Percentiles rank a stretch among this genome's conserved stretches.
Evolutionary conservation across 2,797 vertebrate genomes (phyloP).

Genomic region (Tragopan temminckii): DNA sequence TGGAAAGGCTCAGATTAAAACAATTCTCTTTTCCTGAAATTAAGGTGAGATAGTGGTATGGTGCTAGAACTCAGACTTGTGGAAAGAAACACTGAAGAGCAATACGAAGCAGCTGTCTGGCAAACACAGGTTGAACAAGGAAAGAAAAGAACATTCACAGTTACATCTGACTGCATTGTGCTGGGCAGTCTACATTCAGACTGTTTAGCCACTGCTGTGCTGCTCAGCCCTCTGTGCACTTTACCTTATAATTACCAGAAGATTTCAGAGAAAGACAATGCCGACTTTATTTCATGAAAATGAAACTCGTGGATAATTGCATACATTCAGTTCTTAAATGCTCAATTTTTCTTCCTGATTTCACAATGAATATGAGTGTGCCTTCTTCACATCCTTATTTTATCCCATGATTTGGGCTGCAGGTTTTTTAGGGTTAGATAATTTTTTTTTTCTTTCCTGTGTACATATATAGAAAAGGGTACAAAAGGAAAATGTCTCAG

Average conservation of each 20-base stretch:
- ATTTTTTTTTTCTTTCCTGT: background rate
- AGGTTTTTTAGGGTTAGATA: background rate
- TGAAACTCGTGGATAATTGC: background rate
- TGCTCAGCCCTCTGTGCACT: fast-evolving
- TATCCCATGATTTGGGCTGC: background rate
- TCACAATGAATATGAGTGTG: background rate
- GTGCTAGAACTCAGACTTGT: background rate
- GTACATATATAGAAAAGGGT: background rate
- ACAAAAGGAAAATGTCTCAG: background rate
- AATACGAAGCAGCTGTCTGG: fast-evolving
- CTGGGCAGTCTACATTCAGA: background rate
- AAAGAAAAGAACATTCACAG: background rate
- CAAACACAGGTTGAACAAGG: background rate
- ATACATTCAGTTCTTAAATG: background rate
- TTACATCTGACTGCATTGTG: background rate
- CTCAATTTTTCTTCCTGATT: background rate
- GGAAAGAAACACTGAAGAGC: background rate
- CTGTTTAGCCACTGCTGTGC: background rate
- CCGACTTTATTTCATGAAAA: background rate
- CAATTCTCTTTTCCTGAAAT: background rate
- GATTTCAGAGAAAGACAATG: background rate
- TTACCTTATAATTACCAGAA: background rate
- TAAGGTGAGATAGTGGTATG: background rate
- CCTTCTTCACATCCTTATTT: background rate
- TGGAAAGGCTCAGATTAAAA: background rate